Evolutionary conservation across 1,140 invertebrate genomes (phyloP), one percentile per base, ranked within the genome.

Genomic region (Scaptomyza pallida): DNA sequence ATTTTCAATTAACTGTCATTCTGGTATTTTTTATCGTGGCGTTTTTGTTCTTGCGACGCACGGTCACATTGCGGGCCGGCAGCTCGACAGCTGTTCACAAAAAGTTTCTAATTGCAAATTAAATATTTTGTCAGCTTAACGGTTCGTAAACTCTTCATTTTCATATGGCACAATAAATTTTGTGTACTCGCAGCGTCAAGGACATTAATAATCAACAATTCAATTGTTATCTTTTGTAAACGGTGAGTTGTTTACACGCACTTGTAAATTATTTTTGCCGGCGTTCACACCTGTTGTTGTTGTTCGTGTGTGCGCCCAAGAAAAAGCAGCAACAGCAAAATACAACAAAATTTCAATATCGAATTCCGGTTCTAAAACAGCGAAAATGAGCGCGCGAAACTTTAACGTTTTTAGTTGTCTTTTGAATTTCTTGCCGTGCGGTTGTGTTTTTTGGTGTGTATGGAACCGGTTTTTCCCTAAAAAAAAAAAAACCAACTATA

Each of bases 361-460:
- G 60, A 77, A 72, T 57, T 67, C 81, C 65, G 54, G 81, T 86
- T 85, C 81, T 88, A 62, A 50, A 45, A n/a, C 67, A 45, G 51
- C 26, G 9, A 82, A 73, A 65, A 33, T 16, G 44, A 45, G 43
- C 72, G 80, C 80, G 76, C 76, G 60, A 70, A 74, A 69, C 68
- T 54, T 65, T 48, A 72, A 74, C 73, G 72, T 63, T 72, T 64
- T 74, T 55, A 85, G 77, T 88, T 88, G 64, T 72, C 69, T 80
- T 88, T 86, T 88, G 82, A 88, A 86, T 88, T 81, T 88, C 65
- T 64, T 71, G 70, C 71, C 59, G 55, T 88, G 45, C 82, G 81
- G 81, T 86, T 81, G 81, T 85, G 82, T 76, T 57, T 71, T 60
- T 57, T 62, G n/a, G 33, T n/a, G 12, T 37, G 33, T 37, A 3